Conservation (phyloP, 2,797 vertebrate species). For the Knipowitschia caucasica region DNA sequence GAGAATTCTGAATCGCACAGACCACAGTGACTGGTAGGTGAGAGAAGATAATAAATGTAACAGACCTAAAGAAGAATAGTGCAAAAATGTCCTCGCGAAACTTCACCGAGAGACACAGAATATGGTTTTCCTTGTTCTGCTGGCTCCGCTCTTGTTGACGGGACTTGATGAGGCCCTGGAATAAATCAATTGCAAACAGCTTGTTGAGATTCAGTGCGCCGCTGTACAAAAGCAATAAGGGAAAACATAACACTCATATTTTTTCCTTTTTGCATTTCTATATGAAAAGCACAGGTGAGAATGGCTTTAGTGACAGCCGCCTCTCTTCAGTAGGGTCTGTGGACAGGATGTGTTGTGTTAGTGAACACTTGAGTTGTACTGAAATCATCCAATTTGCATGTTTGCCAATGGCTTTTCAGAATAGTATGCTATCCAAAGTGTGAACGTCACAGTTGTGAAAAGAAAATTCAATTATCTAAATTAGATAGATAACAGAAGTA, state of each 20-base stretch:
- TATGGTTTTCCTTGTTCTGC: neutral
- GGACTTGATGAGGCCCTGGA: constrained; percentile 1
- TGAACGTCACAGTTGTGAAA: too few species aligned
- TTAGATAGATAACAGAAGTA: too few species aligned
- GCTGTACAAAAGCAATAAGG: constrained; percentile 10
- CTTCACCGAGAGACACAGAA: neutral
- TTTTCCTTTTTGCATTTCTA: constrained; percentile 11
- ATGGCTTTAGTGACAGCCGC: neutral
- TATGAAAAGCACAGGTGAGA: neutral
- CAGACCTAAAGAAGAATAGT: too few species aligned
- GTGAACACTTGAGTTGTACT: neutral
- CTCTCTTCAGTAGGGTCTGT: neutral
- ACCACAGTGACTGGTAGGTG: too few species aligned
- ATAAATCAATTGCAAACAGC: constrained; percentile 9
- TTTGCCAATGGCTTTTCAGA: neutral
- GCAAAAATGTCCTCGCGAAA: neutral
- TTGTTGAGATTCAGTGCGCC: neutral
- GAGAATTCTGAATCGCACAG: too few species aligned
- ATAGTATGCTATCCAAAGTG: too few species aligned
- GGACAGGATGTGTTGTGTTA: neutral
- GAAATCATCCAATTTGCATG: neutral
- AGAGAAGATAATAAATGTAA: too few species aligned
- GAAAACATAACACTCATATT: constrained; percentile 8
- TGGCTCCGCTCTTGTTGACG: neutral
- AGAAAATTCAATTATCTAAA: too few species aligned